Percentiles rank a stretch among this genome's conserved stretches.
These are phyloP conservation scores for Zaprionus bogoriensis DNA, from an alignment of 2,888 invertebrate species.

Conservation along the genomic window DNA sequence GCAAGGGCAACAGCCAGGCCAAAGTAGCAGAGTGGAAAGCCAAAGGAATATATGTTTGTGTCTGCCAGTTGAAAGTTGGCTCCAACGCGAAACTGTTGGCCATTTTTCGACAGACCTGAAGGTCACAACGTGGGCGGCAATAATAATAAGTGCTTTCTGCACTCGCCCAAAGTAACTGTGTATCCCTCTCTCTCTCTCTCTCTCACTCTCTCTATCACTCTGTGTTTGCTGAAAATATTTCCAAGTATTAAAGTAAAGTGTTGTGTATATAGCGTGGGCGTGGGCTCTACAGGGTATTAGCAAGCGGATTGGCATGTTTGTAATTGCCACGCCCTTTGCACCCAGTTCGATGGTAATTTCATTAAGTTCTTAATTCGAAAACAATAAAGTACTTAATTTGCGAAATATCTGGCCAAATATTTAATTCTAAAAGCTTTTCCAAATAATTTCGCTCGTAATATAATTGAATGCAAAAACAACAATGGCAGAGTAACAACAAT, in stretches of 20 bases:
- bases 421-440: conserved; percentile 14
- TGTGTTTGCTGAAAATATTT: not conserved
- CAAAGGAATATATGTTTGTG: not conserved
- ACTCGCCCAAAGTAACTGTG: not conserved
- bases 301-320: not conserved
- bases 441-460: conserved; percentile 1
- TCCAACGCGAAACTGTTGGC: conserved; percentile 1
- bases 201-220: not conserved
- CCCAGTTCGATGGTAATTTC: too few species aligned
- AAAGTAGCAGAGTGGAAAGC: too few species aligned
- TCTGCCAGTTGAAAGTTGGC: conserved; percentile 26
- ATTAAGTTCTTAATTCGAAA: not conserved
- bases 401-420: not conserved
- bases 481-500: not conserved
- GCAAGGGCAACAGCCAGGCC: conserved; percentile 31
- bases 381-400: not conserved
- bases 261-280: too few species aligned
- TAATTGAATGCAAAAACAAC: not conserved
- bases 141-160: conserved; percentile 14
- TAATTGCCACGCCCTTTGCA: too few species aligned
- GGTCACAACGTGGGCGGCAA: conserved; percentile 11
- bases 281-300: too few species aligned
- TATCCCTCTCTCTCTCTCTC: not conserved
- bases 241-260: too few species aligned
- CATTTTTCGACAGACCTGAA: not conserved